These are phyloP conservation scores for Oscheius sp. DNA, from an alignment of 2,888 invertebrate genomes.

Conservation along the genomic window DNA sequence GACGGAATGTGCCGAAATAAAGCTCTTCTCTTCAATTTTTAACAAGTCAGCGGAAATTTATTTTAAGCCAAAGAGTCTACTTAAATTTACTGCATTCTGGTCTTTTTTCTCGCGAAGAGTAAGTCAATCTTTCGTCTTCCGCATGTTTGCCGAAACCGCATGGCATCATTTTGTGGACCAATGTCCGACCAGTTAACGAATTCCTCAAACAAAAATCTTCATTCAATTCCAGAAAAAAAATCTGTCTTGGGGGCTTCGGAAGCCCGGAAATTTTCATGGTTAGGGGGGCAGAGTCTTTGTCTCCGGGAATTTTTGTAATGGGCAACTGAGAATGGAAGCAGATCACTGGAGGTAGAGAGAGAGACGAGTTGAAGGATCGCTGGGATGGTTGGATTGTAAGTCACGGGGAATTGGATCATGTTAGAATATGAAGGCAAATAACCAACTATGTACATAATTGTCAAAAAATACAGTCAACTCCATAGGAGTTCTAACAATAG, in stretches of 20 bases:
- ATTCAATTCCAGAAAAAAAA: too few relatives aligned
- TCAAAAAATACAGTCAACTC: slow-evolving; percentile 6
- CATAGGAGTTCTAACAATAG: slow-evolving; percentile 18
- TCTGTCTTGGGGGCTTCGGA: slow-evolving; percentile 15
- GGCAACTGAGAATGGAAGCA: slow-evolving; percentile 15
- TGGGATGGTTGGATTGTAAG: too few relatives aligned
- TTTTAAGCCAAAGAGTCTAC: too few relatives aligned
- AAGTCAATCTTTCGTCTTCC: not conserved
- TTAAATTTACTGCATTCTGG: too few relatives aligned
- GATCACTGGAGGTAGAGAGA: slow-evolving; percentile 28
- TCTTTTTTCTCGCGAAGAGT: not conserved
- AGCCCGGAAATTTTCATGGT: slow-evolving; percentile 17
- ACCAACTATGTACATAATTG: slow-evolving; percentile 11
- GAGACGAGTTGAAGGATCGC: too few relatives aligned
- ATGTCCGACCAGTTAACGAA: too few relatives aligned
- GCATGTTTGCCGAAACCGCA: not conserved
- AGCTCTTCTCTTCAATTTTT: too few relatives aligned
- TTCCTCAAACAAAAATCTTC: too few relatives aligned
- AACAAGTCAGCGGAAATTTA: too few relatives aligned
- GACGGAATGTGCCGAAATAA: too few relatives aligned
- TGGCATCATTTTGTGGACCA: too few relatives aligned
- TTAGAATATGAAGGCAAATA: slow-evolving; percentile 1
- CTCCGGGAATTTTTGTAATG: slow-evolving; percentile 1
- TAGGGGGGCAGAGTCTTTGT: not conserved
- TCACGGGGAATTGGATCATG: slow-evolving; percentile 11